Conservation (phyloP, 1,140 invertebrate genomes). For the Akabosia matsudoensis region DNA sequence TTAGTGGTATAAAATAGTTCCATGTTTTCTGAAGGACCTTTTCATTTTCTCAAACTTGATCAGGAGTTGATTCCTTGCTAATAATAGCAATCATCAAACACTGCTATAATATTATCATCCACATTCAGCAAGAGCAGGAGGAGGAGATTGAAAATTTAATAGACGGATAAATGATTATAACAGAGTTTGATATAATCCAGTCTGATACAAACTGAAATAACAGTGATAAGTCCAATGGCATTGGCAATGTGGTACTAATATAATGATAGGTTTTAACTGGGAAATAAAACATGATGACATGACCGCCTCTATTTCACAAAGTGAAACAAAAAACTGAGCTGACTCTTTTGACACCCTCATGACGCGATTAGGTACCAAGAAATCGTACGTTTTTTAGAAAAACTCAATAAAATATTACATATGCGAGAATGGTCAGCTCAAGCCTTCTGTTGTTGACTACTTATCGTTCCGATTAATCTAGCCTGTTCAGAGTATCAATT, state of each 20-base stretch:
- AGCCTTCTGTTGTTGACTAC: too few relatives aligned
- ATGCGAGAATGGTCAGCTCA: too few relatives aligned
- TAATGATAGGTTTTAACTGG: background rate
- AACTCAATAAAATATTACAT: too few relatives aligned
- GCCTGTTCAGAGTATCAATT: too few relatives aligned
- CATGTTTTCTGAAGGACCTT: constrained; percentile 12
- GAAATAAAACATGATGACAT: constrained; percentile 23
- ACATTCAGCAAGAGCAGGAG: background rate
- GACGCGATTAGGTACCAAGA: too few relatives aligned
- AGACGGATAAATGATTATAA: constrained; percentile 3
- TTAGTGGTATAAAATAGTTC: background rate
- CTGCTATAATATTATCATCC: background rate
- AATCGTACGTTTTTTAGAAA: too few relatives aligned
- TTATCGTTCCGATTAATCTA: too few relatives aligned
- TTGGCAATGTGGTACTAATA: background rate
- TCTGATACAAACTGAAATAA: background rate
- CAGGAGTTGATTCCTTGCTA: background rate
- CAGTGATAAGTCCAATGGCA: background rate
- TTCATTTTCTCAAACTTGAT: background rate
- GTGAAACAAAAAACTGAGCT: too few relatives aligned
- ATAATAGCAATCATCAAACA: background rate
- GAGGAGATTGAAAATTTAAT: too few relatives aligned
- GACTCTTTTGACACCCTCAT: too few relatives aligned
- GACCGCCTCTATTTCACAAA: too few relatives aligned
- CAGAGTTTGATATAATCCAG: background rate